Conservation (phyloP, 2,113 vertebrate species). For the Tetraodon nigroviridis region DNA sequence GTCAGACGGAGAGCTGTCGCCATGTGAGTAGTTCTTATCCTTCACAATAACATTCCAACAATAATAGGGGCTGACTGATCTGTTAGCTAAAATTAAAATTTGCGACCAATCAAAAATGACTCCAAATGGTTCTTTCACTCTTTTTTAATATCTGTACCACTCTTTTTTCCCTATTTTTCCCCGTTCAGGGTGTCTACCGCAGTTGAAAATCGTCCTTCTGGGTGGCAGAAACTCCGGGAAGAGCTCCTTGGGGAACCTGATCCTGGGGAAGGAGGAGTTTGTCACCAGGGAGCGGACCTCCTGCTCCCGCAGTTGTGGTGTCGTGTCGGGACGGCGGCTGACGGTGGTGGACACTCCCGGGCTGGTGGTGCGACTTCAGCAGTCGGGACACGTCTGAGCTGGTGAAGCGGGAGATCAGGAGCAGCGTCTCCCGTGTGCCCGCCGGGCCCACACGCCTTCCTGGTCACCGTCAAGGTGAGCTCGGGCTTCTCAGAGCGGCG, state of each 20-base stretch:
- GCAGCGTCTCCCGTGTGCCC: conserved; percentile 55
- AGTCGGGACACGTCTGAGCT: conserved; percentile 46
- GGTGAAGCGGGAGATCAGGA: conserved; percentile 58
- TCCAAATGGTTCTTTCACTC: no score
- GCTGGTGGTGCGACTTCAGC: conserved; percentile 69
- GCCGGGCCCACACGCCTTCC: conserved; percentile 67
- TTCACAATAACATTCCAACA: no score
- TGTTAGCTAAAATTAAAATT: no score
- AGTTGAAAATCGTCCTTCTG: conserved; percentile 64
- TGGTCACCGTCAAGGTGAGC: conserved; percentile 57
- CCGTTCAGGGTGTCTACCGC: conserved; percentile 3
- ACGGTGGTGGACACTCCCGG: conserved; percentile 70
- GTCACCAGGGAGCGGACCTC: conserved; percentile 57
- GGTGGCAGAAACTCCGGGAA: conserved; percentile 72
- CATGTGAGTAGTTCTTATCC: no score
- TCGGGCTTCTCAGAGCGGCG: conserved; percentile 51
- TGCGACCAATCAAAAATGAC: no score
- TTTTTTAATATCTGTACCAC: no score
- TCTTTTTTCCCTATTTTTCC: no score
- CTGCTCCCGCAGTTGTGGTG: conserved; percentile 48
- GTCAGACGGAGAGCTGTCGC: no score
- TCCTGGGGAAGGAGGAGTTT: conserved; percentile 68
- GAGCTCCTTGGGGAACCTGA: conserved; percentile 58
- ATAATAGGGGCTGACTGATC: background rate
- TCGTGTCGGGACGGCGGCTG: conserved; percentile 40